Evolutionary conservation across 2,888 invertebrate genomes (phyloP), one percentile per base, ranked within the genome.

Genomic region (Horisme vitalbata): DNA sequence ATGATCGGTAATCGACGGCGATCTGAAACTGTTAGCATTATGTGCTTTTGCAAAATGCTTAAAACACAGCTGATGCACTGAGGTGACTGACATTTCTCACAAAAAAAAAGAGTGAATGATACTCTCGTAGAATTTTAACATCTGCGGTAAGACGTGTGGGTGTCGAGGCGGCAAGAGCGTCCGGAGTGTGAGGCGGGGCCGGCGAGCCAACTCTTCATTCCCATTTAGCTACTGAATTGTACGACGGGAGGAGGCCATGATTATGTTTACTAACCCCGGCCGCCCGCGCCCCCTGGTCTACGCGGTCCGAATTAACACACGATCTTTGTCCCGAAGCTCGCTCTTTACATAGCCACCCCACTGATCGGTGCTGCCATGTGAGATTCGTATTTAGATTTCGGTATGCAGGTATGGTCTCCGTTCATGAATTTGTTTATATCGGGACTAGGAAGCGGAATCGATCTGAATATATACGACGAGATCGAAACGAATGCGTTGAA

Each of bases 171-270:
- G 73, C 65, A 73, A 73, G 73, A 67, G 65, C 61, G 64, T 34
- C 61, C 56, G 70, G 73, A 71, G 71, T 70, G 69, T 69, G 75
- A 64, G 75, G 57, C 52, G 66, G 76, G 73, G 68, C 68, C 71
- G 69, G 61, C 57, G 69, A 71, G 75, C 73, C 71, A 75, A 80
- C 82, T 83, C 83, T 85, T 85, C 83, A 83, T 83, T 85, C 82
- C 82, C 78, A 83, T 85, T 85, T 85, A 85, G 84, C 83, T 80
- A 84, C 81, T 83, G 83, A 82, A 85, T 81, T 83, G 84, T 83
- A 83, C 73, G 78, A 76, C 75, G 83, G 79, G 83, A 75, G 83
- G 83, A 79, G 80, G 79, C 80, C 79, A 80, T 79, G 83, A 85
- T 85, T 82, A 83, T 85, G 83, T 86, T 86, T 86, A 86, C 85